Conservation (phyloP, 2,888 invertebrate species). For the Keiferia lycopersicella region DNA sequence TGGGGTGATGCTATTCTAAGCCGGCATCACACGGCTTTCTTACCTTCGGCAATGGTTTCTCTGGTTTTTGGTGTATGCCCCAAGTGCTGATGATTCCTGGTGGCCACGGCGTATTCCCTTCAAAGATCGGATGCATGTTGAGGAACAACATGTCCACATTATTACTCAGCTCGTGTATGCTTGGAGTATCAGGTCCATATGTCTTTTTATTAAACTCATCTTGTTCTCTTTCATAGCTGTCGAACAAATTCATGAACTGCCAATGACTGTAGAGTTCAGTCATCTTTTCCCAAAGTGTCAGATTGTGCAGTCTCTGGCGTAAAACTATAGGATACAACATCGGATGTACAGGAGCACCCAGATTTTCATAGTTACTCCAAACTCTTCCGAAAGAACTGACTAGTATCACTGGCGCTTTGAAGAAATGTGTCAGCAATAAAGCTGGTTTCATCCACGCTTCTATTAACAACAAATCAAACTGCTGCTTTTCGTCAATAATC, state of each 20-base stretch:
- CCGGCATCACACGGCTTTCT: neutral
- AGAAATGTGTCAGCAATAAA: constrained; percentile 41
- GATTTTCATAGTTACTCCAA: constrained; percentile 32
- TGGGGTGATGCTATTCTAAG: too few relatives aligned
- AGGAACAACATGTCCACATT: constrained; percentile 62
- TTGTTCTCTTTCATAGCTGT: too few relatives aligned
- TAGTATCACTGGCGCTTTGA: constrained; percentile 49
- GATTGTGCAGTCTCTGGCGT: constrained; percentile 40
- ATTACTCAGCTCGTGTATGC: constrained; percentile 38
- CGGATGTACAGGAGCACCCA: constrained; percentile 49
- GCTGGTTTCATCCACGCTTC: constrained; percentile 41
- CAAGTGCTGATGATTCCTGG: constrained; percentile 63
- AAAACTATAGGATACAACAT: constrained; percentile 42
- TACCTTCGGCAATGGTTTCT: constrained; percentile 35
- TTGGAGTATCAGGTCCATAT: constrained; percentile 43
- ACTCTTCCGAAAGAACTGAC: constrained; percentile 47
- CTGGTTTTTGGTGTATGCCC: constrained; percentile 57
- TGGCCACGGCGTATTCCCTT: constrained; percentile 55
- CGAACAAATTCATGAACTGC: constrained; percentile 16
- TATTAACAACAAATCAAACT: constrained; percentile 45
- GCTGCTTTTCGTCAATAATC: constrained; percentile 41
- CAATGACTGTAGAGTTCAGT: constrained; percentile 38
- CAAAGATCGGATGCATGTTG: constrained; percentile 60
- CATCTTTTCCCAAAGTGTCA: constrained; percentile 46
- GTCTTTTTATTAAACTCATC: constrained; percentile 35